phyloP scores from a whole-genome alignment of 2,797 vertebrate species.

The Microctenopoma stevenorrisi region DNA sequence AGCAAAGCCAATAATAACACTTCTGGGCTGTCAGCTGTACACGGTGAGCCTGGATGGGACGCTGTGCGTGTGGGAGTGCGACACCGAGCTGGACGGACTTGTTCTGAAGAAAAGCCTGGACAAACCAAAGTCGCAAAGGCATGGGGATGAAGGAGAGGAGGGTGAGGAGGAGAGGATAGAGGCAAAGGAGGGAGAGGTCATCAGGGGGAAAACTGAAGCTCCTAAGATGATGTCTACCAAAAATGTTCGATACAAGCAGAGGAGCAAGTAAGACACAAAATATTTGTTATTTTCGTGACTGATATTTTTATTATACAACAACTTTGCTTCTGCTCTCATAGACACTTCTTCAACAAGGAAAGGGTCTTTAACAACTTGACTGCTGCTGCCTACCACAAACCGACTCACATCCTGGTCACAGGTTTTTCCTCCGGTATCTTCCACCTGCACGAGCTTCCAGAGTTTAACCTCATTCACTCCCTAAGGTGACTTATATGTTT shows the following conservation, averaged over 20 bases:
- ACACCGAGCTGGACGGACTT: conserved; percentile 88
- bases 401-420: conserved; percentile 90
- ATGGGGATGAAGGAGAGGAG: conserved; percentile 47
- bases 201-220: conserved; percentile 83
- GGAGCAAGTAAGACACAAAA: conserved; percentile 85
- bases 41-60: conserved; percentile 93
- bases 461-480: conserved; percentile 95
- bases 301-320: background rate
- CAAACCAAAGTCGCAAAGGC: conserved; percentile 24
- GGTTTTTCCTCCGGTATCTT: conserved; percentile 96
- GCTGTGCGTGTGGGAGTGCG: conserved; percentile 94
- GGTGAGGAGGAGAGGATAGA: conserved; percentile 53
- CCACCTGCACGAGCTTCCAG: conserved; percentile 96
- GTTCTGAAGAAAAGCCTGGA: conserved; percentile 64
- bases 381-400: conserved; percentile 90
- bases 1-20: no score
- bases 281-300: background rate
- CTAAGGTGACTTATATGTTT: conserved; percentile 83
- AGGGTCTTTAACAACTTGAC: conserved; percentile 93
- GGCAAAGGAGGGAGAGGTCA: conserved; percentile 82
- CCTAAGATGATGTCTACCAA: conserved; percentile 75
- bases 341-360: conserved; percentile 96
- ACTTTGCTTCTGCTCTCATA: conserved; percentile 46
- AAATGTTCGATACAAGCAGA: conserved; percentile 88
- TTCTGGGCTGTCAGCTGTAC: conserved; percentile 85